Evolutionary conservation across 30 jellyfish, hydroid and myxozoan genomes (phyloP).

Genomic region (Cassiopea xamachana): DNA sequence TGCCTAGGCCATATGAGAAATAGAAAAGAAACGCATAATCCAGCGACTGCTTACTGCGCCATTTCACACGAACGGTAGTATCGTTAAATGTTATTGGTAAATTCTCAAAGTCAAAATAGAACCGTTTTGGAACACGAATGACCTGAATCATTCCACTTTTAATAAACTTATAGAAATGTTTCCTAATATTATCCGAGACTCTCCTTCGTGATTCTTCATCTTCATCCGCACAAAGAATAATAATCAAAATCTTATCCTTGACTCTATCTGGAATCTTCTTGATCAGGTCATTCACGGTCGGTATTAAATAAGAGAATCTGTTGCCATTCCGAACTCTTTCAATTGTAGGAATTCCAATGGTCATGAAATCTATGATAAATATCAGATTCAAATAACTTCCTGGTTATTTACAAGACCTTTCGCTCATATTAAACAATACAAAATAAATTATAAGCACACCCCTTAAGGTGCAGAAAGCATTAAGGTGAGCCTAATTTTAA

Average conservation of each 20-base stretch:
- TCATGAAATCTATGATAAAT: constrained; percentile 46
- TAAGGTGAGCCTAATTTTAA: too few species aligned
- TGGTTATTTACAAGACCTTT: neutral
- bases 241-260: constrained; percentile 20
- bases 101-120: constrained; percentile 41
- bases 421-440: neutral
- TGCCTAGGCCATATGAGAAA: constrained; percentile 56
- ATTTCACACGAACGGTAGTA: constrained; percentile 55
- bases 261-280: constrained; percentile 47
- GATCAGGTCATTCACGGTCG: constrained; percentile 37
- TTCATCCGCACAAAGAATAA: constrained; percentile 62
- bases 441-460: too few species aligned
- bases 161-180: constrained; percentile 16
- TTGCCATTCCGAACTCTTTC: constrained; percentile 44
- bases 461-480: too few species aligned
- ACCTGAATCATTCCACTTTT: constrained; percentile 56
- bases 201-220: constrained; percentile 21
- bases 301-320: constrained; percentile 11
- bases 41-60: constrained; percentile 87
- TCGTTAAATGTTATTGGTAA: constrained; percentile 63
- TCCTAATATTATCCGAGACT: neutral
- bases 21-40: constrained; percentile 79
- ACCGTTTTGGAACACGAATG: constrained; percentile 71
- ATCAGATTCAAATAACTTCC: neutral
- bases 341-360: constrained; percentile 80